A percentile compares a stretch with the other conserved stretches of the same genome.
These are phyloP conservation scores for Troides oblongomaculatus DNA, from an alignment of 2,888 invertebrate genomes.

Conservation along the genomic window DNA sequence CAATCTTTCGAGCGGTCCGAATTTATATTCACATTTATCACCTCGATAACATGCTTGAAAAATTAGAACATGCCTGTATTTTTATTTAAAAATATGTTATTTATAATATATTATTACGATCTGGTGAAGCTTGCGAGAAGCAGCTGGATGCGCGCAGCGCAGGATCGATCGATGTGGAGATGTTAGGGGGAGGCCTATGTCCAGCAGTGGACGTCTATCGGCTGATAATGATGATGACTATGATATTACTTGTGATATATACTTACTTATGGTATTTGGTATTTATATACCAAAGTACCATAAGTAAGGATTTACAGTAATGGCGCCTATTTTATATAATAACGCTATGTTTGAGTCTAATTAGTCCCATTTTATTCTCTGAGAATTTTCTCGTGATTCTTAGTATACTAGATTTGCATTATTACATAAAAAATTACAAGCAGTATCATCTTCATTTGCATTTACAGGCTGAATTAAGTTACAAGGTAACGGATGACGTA, in stretches of 20 bases:
- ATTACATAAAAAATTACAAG: neutral
- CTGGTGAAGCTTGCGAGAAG: too few relatives aligned
- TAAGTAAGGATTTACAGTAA: too few relatives aligned
- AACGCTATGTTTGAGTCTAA: neutral
- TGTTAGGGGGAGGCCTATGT: too few relatives aligned
- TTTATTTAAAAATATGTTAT: too few relatives aligned
- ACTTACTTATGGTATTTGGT: too few relatives aligned
- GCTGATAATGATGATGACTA: too few relatives aligned
- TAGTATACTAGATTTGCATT: neutral
- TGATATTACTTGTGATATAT: too few relatives aligned
- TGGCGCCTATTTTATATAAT: neutral
- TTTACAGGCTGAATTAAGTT: constrained; percentile 10
- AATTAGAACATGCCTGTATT: neutral
- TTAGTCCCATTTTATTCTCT: neutral
- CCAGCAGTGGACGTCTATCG: too few relatives aligned
- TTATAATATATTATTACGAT: too few relatives aligned
- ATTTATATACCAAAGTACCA: too few relatives aligned
- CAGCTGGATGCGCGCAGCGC: too few relatives aligned
- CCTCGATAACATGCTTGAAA: neutral
- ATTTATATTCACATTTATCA: neutral
- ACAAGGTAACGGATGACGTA: constrained; percentile 13
- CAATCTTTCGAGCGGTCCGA: neutral
- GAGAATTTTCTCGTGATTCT: neutral
- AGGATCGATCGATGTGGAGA: too few relatives aligned
- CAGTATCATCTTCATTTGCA: constrained; percentile 2